These are phyloP conservation scores for Eleutherodactylus coqui DNA, from an alignment of 2,797 vertebrate genomes.

Conservation along the genomic window DNA sequence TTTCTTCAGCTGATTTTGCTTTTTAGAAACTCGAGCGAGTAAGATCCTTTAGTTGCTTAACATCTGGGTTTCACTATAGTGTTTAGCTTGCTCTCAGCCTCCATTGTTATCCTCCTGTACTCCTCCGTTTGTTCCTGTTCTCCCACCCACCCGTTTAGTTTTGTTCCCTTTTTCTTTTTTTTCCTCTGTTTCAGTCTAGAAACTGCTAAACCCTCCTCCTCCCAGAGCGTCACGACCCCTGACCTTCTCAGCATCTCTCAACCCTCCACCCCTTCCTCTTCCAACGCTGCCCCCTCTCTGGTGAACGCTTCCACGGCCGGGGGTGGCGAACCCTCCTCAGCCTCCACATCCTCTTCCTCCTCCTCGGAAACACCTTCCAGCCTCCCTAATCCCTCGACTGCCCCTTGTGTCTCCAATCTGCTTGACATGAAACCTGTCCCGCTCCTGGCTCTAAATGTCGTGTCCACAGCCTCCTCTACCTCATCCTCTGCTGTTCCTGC, in stretches of 20 bases:
- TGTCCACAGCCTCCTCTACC: conserved; percentile 79
- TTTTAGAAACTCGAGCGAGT: background rate
- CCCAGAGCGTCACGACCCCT: conserved; percentile 83
- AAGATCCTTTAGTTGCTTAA: background rate
- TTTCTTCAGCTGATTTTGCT: background rate
- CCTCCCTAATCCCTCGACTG: conserved; percentile 89
- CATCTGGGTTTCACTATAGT: conserved; percentile 15
- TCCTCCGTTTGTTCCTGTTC: conserved; percentile 72
- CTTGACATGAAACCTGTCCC: conserved; percentile 98
- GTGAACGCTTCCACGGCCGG: conserved; percentile 83
- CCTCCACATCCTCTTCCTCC: conserved; percentile 87
- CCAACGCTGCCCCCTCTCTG: conserved; percentile 89
- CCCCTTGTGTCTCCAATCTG: conserved; percentile 95
- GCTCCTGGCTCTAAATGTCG: conserved; percentile 97
- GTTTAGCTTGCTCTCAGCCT: conserved; percentile 56
- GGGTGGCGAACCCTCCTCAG: conserved; percentile 71
- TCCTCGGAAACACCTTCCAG: conserved; percentile 87
- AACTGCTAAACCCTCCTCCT: conserved; percentile 99
- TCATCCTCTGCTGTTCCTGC: conserved; percentile 73
- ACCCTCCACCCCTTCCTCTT: conserved; percentile 89
- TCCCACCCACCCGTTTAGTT: conserved; percentile 76
- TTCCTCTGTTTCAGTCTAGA: conserved; percentile 94
- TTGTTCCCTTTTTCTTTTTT: conserved; percentile 76
- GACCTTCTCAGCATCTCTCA: conserved; percentile 65
- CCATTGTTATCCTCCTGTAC: conserved; percentile 67